Evolutionary conservation across 2,797 vertebrate genomes (phyloP).

Genomic region (Xiphophorus birchmanni): DNA sequence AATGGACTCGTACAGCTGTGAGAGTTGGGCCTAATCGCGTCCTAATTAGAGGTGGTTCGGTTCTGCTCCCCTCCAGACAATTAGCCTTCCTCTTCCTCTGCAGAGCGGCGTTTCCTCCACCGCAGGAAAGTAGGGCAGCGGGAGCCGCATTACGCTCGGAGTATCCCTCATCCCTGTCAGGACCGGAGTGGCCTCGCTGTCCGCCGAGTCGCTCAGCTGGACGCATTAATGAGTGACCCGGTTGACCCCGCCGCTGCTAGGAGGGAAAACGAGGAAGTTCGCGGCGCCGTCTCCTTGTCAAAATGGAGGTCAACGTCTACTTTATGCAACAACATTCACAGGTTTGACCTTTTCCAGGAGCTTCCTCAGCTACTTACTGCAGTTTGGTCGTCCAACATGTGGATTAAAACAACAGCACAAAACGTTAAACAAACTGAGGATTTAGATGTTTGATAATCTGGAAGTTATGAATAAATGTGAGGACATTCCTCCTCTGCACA

Average conservation of each 20-base stretch:
- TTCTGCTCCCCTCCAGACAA: conserved; percentile 51
- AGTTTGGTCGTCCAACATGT: background rate
- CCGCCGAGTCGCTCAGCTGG: conserved; percentile 15
- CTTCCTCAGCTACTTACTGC: background rate
- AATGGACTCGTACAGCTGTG: conserved; percentile 70
- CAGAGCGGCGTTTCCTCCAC: conserved; percentile 12
- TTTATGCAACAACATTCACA: background rate
- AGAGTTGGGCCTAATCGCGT: conserved; percentile 55
- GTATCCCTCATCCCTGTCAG: conserved; percentile 37
- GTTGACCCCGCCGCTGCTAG: background rate
- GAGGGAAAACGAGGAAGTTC: conserved; percentile 1
- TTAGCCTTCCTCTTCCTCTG: conserved; percentile 36
- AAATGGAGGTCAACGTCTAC: background rate
- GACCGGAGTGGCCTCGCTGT: conserved; percentile 11
- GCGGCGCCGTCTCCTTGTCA: background rate
- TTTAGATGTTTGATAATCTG: background rate
- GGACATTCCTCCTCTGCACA: background rate
- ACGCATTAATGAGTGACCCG: conserved; percentile 36
- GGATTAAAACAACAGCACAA: background rate
- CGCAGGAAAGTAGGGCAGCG: conserved; percentile 40
- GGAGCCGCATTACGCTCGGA: conserved; percentile 39
- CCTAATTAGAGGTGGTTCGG: conserved; percentile 70
- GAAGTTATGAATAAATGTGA: background rate
- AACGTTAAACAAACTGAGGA: background rate
- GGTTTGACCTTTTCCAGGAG: background rate